These are phyloP conservation scores for Tor tambroides DNA, from an alignment of 2,113 vertebrate genomes.

Conservation along the genomic window DNA sequence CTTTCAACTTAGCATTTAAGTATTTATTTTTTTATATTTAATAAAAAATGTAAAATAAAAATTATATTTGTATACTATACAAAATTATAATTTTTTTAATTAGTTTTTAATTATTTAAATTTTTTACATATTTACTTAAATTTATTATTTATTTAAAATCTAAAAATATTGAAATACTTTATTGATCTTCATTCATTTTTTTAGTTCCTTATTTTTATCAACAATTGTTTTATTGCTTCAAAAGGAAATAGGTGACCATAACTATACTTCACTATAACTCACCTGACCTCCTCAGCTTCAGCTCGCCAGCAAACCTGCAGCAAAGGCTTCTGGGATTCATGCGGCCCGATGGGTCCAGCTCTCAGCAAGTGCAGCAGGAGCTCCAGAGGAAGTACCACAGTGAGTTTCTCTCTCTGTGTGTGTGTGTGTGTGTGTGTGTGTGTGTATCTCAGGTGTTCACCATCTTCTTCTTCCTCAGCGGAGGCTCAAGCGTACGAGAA, in stretches of 20 bases:
- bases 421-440: neutral
- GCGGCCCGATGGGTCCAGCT: constrained; percentile 87
- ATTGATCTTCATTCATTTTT: neutral
- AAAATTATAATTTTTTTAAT: no score
- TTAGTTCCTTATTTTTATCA: neutral
- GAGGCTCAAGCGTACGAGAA: constrained; percentile 95
- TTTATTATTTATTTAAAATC: no score
- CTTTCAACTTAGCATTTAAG: no score
- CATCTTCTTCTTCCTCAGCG: constrained; percentile 66
- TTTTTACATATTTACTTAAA: no score
- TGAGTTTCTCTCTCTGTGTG: constrained; percentile 62
- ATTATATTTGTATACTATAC: no score
- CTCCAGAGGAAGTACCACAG: constrained; percentile 94
- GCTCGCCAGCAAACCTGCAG: constrained; percentile 86
- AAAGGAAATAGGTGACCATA: no score
- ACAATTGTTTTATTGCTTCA: neutral
- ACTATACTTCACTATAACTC: no score
- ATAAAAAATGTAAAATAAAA: no score
- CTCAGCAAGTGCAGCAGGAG: constrained; percentile 95
- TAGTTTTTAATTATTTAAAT: no score
- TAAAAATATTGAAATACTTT: neutral
- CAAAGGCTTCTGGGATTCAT: constrained; percentile 90
- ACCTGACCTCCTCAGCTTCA: constrained; percentile 73
- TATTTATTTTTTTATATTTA: no score
- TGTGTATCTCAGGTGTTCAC: neutral